Base-by-base conservation (phyloP, 2,797 vertebrate species). In the Rhinogobio ventralis region DNA sequence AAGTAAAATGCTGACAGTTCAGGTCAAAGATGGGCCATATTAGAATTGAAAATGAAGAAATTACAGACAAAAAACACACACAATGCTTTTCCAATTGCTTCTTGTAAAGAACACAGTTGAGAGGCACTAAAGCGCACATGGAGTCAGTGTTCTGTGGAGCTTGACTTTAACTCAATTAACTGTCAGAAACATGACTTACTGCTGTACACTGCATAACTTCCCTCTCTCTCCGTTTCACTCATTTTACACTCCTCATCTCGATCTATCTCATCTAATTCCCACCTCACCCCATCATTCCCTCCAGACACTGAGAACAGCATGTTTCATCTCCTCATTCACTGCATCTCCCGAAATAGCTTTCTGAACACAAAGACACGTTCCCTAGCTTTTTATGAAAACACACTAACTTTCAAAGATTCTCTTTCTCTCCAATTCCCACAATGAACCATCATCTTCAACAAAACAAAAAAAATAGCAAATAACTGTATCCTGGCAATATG, bases 291-390 rank as follows among this genome's bases (percentile, higher is more conserved):
- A 49, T 42, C 11, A 7, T 55, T 68, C 78, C 74, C 82, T 79
- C 79, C 46, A 72, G 79, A 79, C 53, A 51, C 79, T 9, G 53
- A 76, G 45, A 81, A 81, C 81, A 81, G 69, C 14, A 62, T 7
- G 67, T 82, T 87, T 87, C 79, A 84, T 85, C 86, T 82, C 49
- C 55, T 68, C 64, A 39, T 68, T 81, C 69, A 82, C 62, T 73
- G 57, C 80, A 73, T 71, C 69, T 86, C 79, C 82, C 79, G 20
- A 87, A 89, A 90, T 83, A 87, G 72, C 73, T 78, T 51, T 20
- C 33, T 8, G 51, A 88, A n/a, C 83, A 83, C 60, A 33, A 81
- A 85, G 45, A 46, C 28, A 74, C 19, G 20, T 57, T 87, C 81
- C 62, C 73, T 73, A 77, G 84, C 42, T 84, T 85, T 81, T 76